Conservation (phyloP, 2,888 invertebrate genomes). For the Dynastes hyllus region DNA sequence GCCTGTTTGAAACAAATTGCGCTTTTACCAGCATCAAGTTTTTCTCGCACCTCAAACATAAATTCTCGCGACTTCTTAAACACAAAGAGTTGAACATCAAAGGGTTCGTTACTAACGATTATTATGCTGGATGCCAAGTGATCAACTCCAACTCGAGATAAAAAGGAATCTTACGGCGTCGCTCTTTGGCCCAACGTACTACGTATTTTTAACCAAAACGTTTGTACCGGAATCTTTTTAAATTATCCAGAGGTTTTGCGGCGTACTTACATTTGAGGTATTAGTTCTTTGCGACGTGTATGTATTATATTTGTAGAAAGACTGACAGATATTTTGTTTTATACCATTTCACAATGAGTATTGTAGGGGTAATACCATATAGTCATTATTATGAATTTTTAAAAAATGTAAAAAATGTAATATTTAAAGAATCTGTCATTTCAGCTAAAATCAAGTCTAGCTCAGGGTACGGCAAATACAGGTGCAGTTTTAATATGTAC, state of each 20-base stretch:
- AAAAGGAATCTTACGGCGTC: conserved; percentile 15
- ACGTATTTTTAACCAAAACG: not conserved
- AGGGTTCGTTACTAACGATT: conserved; percentile 57
- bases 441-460: too few relatives aligned
- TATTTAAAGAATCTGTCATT: too few relatives aligned
- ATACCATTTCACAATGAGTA: too few relatives aligned
- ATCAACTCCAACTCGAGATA: conserved; percentile 53
- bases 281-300: too few relatives aligned
- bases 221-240: conserved; percentile 5
- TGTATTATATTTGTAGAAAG: too few relatives aligned
- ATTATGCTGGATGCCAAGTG: conserved; percentile 56
- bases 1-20: conserved; percentile 7
- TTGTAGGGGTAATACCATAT: too few relatives aligned
- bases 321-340: too few relatives aligned
- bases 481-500: too few relatives aligned
- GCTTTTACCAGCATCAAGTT: conserved; percentile 1
- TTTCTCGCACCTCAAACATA: conserved; percentile 12
- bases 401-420: too few relatives aligned
- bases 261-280: too few relatives aligned
- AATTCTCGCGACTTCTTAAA: conserved; percentile 44
- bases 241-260: not conserved
- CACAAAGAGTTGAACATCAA: conserved; percentile 51
- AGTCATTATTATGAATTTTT: too few relatives aligned
- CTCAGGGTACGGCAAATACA: too few relatives aligned
- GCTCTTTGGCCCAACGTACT: conserved; percentile 2